These are phyloP conservation scores for Cinclus mexicanus DNA, from an alignment of 2,113 vertebrate genomes.

Conservation along the genomic window DNA sequence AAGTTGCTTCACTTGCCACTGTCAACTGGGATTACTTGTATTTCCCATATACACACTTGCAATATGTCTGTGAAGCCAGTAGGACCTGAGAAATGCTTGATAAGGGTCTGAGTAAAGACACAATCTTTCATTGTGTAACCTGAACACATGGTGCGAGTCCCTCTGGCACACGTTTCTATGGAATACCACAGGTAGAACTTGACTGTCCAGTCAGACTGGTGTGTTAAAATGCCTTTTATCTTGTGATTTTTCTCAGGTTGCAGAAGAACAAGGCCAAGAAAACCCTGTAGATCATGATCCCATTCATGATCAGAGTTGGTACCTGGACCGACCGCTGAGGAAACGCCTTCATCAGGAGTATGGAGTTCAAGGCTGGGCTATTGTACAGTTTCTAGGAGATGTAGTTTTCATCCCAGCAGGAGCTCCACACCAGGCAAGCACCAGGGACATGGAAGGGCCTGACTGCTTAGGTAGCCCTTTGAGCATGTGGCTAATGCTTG, in stretches of 20 bases:
- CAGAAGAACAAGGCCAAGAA: conserved; percentile 81
- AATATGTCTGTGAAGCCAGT: neutral
- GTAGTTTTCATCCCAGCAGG: conserved; percentile 84
- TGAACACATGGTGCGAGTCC: rapidly evolving
- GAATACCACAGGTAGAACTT: rapidly evolving
- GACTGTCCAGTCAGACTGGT: neutral
- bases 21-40: neutral
- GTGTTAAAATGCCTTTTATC: rapidly evolving
- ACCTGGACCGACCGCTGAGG: conserved; percentile 73
- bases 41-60: neutral
- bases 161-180: rapidly evolving
- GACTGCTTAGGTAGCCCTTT: neutral
- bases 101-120: neutral
- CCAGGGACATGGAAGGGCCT: neutral
- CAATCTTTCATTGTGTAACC: neutral
- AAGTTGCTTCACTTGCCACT: neutral
- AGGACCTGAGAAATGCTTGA: neutral
- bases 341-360: conserved; percentile 81
- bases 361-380: conserved; percentile 83
- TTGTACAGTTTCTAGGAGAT: conserved; percentile 83
- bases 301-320: conserved; percentile 85
- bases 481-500: neutral
- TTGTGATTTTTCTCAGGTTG: conserved; percentile 65
- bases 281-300: conserved; percentile 81
- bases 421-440: conserved; percentile 80